phyloP scores from a whole-genome alignment of 2,797 vertebrate genomes.

The Prionace glauca region DNA sequence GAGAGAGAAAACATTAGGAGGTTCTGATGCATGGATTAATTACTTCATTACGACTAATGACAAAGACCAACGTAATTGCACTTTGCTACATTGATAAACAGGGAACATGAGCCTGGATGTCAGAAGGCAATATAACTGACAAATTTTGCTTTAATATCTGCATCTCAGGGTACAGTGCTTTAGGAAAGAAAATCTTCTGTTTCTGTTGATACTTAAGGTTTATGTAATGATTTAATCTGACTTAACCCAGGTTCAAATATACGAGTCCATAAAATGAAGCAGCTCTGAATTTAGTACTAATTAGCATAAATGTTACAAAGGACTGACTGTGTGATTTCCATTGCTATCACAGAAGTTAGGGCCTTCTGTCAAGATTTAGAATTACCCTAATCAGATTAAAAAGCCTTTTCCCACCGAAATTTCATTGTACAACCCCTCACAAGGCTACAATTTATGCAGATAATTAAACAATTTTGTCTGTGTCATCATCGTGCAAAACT shows the following conservation, averaged over 20 bases:
- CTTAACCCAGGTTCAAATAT: neutral
- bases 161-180: neutral
- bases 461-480: neutral
- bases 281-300: neutral
- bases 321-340: neutral
- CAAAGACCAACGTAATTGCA: neutral
- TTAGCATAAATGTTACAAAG: neutral
- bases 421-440: neutral
- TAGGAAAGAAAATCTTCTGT: neutral
- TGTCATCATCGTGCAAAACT: neutral
- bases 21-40: neutral
- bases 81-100: neutral
- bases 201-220: neutral
- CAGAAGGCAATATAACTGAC: neutral
- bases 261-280: neutral
- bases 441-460: neutral
- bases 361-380: neutral
- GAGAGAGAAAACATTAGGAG: neutral
- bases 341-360: neutral
- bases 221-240: neutral
- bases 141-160: neutral
- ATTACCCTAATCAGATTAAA: neutral
- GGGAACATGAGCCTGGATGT: neutral
- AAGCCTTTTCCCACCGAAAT: neutral
- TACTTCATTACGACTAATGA: neutral